These are phyloP conservation scores for Falco naumanni DNA, from an alignment of 2,797 vertebrate species.

Conservation along the genomic window DNA sequence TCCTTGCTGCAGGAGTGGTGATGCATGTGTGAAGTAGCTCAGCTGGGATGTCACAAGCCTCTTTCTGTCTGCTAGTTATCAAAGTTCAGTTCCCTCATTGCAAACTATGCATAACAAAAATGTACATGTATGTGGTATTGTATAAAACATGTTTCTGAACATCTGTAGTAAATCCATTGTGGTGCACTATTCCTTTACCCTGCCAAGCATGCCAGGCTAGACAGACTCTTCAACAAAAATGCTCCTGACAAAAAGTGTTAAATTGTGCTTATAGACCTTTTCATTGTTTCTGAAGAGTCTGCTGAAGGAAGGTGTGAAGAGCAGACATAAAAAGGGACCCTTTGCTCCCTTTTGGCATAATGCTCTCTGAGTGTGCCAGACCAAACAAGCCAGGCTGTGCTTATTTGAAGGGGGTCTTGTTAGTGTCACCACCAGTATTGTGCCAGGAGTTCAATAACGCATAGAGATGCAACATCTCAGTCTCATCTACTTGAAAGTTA, in stretches of 20 bases:
- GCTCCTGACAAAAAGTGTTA: not conserved
- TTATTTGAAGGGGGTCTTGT: not conserved
- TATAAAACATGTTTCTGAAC: not conserved
- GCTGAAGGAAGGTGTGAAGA: not conserved
- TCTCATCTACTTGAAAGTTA: not conserved
- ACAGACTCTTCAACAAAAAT: not conserved
- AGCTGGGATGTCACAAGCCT: not conserved
- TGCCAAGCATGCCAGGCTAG: not conserved
- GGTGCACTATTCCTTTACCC: not conserved
- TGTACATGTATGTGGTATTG: rapidly evolving
- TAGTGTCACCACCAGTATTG: not conserved
- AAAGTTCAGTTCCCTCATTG: not conserved
- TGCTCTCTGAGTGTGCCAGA: not conserved
- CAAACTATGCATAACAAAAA: not conserved
- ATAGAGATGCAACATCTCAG: not conserved
- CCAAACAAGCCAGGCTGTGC: not conserved
- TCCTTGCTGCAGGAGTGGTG: not conserved
- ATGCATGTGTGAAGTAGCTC: not conserved
- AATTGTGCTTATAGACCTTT: not conserved
- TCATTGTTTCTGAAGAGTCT: not conserved
- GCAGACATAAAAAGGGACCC: not conserved
- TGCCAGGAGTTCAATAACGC: not conserved
- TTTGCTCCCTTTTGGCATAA: not conserved
- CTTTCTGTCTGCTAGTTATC: not conserved
- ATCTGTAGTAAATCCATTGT: not conserved